Evolutionary conservation across 2,888 invertebrate species (phyloP).

Genomic region (Acrocera orbiculus): DNA sequence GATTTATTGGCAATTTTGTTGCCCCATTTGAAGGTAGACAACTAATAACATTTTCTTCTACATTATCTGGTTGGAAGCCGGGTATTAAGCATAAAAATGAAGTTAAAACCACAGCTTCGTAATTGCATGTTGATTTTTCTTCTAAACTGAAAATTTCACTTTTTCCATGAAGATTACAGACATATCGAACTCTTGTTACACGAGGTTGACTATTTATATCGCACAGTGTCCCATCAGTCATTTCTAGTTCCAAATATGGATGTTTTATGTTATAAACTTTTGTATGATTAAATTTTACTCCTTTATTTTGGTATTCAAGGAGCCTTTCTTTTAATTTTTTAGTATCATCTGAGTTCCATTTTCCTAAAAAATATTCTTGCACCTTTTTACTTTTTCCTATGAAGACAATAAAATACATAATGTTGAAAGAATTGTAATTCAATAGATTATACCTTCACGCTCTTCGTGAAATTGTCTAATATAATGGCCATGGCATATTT

Average conservation of each 20-base stretch:
- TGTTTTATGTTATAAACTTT: constrained; percentile 77
- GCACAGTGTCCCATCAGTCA: constrained; percentile 80
- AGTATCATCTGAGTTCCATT: constrained; percentile 50
- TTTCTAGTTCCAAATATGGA: constrained; percentile 74
- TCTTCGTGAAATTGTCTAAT: constrained; percentile 93
- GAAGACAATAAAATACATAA: constrained; percentile 10
- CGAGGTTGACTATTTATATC: constrained; percentile 78
- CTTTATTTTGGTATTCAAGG: constrained; percentile 34
- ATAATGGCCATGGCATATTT: constrained; percentile 83
- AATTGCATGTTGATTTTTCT: constrained; percentile 86
- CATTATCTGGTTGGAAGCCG: constrained; percentile 61
- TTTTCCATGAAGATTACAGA: constrained; percentile 74
- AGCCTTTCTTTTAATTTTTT: constrained; percentile 37
- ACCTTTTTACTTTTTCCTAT: constrained; percentile 55
- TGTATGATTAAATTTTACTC: constrained; percentile 41
- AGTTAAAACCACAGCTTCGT: constrained; percentile 79
- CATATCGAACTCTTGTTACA: constrained; percentile 63
- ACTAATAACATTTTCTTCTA: constrained; percentile 57
- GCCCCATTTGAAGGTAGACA: constrained; percentile 50
- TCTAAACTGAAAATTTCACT: constrained; percentile 87
- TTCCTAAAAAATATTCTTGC: constrained; percentile 74
- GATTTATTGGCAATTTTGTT: constrained; percentile 52
- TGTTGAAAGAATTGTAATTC: neutral
- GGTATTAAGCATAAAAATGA: constrained; percentile 79
- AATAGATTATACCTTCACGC: constrained; percentile 44